Evolutionary conservation across 1,140 invertebrate species (phyloP), one percentile per base, ranked within the genome.

Genomic region (Polypedilum pembai): DNA sequence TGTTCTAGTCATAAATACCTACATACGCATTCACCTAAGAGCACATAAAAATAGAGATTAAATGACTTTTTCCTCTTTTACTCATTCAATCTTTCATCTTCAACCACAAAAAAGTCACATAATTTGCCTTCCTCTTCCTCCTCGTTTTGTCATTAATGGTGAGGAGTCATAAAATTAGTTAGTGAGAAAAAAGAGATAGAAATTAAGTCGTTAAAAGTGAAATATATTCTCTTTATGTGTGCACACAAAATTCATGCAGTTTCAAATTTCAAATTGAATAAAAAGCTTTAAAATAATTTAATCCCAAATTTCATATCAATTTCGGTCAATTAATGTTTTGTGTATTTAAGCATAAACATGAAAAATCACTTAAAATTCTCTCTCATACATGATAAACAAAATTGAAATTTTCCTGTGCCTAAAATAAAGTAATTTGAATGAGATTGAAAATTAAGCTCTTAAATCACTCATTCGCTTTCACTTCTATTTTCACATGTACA

Each of bases 41-140:
- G 10, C 8, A 56, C 45, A 56, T 56, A 56, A 56, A 33, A 56
- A 56, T n/a, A 56, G 3, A 56, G 45, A 56, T 56, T 56, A 56
- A 56, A 56, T 56, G 45, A 56, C 45, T 56, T 56, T 45, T n/a
- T 56, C 45, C 24, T 56, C 15, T 56, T n/a, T 56, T 56, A 8
- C 1, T 8, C 15, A 8, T 15, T 56, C n/a, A n/a, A n/a, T 56
- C 45, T 56, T 12, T n/a, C 45, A 56, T 56, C n/a, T 56, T 56
- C 24, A 3, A 12, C 12, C 8, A 45, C 41, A 45, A 12, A 45
- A n/a, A 8, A 45, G 8, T 12, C 41, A 56, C 45, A 56, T 15
- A 56, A 56, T 56, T 56, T 56, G 12, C 45, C 12, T 56, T n/a
- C 45, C 12, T 56, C 45, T n/a, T 12, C 45, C n/a, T n/a, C 4